Conservation (phyloP, 2,113 vertebrate genomes). For the Trochalopteron elliotii region DNA sequence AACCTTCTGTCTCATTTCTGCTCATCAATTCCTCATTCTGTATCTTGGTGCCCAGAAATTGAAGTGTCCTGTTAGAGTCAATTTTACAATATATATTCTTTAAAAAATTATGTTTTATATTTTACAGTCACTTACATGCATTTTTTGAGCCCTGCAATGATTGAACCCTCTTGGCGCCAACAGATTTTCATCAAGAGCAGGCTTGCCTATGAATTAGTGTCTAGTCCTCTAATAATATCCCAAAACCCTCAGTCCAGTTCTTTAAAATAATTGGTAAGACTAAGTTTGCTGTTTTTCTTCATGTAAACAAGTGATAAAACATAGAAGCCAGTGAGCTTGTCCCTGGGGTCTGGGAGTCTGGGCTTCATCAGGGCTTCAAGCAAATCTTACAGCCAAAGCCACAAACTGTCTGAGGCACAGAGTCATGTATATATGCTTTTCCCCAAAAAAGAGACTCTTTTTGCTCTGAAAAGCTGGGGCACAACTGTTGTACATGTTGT, state of each 20-base stretch:
- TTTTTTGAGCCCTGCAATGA: background rate
- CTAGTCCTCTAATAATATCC: background rate
- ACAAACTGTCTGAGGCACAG: background rate
- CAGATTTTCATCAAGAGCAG: background rate
- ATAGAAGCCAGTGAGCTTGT: background rate
- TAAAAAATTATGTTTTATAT: rapidly evolving
- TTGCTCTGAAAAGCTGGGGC: background rate
- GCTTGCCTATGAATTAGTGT: background rate
- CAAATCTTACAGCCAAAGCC: background rate
- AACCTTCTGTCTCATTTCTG: background rate
- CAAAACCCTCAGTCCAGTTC: background rate
- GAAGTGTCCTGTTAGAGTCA: background rate
- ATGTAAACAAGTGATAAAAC: background rate
- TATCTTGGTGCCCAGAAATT: background rate
- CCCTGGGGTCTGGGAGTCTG: background rate
- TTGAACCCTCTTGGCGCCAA: background rate
- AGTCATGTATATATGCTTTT: background rate
- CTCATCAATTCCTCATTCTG: background rate
- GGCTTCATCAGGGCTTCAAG: background rate
- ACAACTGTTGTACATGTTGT: background rate
- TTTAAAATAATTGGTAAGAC: background rate
- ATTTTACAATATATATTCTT: background rate
- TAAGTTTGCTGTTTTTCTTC: background rate
- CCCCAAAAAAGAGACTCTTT: background rate
- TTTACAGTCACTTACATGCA: background rate